Evolutionary conservation across 2,113 vertebrate genomes (phyloP), one percentile per base, ranked within the genome.

Genomic region (Microtus ochrogaster): DNA sequence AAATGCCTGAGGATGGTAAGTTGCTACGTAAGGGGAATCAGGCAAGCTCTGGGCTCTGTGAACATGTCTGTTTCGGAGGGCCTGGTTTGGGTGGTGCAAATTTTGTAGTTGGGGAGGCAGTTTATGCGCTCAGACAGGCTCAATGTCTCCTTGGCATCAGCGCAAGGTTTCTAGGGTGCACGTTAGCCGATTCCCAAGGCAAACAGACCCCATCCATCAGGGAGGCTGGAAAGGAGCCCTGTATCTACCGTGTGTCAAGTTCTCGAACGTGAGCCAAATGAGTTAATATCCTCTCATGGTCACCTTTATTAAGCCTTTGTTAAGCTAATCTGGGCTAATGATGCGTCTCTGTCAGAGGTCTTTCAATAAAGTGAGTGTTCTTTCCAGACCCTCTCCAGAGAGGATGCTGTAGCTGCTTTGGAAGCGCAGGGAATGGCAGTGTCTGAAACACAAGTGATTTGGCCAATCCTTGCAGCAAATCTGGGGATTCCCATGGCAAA

Each of bases 351-450:
- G 83, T 92, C 96, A 97, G 94, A 96, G 49, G n/a, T 79, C 94
- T 98, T 98, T 98, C 96, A 97, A 98, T 97, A 97, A 97, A 89
- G 97, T 95, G 91, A 92, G 91, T 66, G 47, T 92, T 55, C 91
- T 85, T 97, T 98, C 55, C 30, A 61, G 41, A 83, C 81, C 47
- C 90, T 97, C 90, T 94, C 78, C 4, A 39, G 87, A 96, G 95
- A 97, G 94, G 90, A 61, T 3, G 12, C 94, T 47, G 66, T 63
- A 79, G 95, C 92, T 97, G 95, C 92, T 97, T 79, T 97, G 92
- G 94, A 97, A 97, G 70, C 24, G 12, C 89, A 93, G 61, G 82
- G 47, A 92, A 74, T 81, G 58, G 79, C 21, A 84, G 22, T 11
- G 41, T 82, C 73, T 78, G 63, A 77, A 81, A 26, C 17, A n/a